A percentile compares a stretch with the other conserved stretches of the same genome.
Evolutionary conservation across 2,113 vertebrate species (phyloP).

Genomic region (Thermophis baileyi): DNA sequence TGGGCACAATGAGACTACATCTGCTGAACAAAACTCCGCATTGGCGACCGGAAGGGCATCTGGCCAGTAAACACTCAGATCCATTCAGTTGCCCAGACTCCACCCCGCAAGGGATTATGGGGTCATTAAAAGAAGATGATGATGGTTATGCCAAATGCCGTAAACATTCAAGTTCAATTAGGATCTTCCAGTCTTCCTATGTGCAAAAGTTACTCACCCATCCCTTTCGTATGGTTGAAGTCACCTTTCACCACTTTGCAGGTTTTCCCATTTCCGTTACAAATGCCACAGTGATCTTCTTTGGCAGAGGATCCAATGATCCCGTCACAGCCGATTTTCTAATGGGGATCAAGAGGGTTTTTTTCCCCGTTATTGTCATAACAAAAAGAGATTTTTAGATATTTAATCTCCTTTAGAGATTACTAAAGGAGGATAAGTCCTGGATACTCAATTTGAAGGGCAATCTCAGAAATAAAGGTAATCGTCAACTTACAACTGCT

Average conservation of each 20-base stretch:
- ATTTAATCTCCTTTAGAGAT: not conserved
- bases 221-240: conserved; percentile 92
- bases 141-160: not conserved
- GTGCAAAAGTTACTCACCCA: conserved; percentile 77
- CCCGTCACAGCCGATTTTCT: conserved; percentile 95
- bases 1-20: too few species aligned
- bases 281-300: conserved; percentile 92
- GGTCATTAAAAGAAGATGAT: too few species aligned
- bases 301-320: conserved; percentile 90
- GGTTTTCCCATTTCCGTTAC: conserved; percentile 89
- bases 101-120: too few species aligned
- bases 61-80: too few species aligned
- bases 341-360: conserved; percentile 50
- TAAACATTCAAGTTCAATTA: not conserved
- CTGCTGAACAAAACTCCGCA: too few species aligned
- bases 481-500: too few species aligned
- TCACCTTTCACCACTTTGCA: conserved; percentile 93
- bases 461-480: not conserved
- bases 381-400: conserved; percentile 1
- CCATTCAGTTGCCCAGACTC: too few species aligned
- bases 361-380: conserved; percentile 45
- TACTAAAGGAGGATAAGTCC: conserved; percentile 14
- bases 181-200: not conserved
- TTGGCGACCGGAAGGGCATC: too few species aligned
- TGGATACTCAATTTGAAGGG: not conserved